These are phyloP conservation scores for Micropoecilia bifurca DNA, from an alignment of 2,797 vertebrate genomes.

Conservation along the genomic window DNA sequence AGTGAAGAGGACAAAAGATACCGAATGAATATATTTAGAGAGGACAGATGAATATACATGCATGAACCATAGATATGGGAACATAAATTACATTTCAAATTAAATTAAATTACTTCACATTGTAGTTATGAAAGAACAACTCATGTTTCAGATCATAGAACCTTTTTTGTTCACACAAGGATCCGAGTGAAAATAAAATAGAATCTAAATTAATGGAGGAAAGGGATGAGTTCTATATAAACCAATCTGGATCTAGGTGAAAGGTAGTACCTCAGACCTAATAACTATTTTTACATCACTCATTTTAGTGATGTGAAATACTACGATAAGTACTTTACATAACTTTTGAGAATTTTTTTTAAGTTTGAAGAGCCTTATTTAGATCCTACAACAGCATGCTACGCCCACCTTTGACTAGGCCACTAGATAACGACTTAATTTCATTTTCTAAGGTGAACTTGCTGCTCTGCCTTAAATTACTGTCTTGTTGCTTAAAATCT, in stretches of 20 bases:
- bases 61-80: neutral
- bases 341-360: neutral
- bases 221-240: neutral
- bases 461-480: neutral
- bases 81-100: neutral
- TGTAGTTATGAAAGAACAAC: neutral
- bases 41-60: constrained; percentile 7
- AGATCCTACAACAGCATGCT: neutral
- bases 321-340: no score
- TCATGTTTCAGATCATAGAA: neutral
- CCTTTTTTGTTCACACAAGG: neutral
- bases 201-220: neutral
- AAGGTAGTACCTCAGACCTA: neutral
- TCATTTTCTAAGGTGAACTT: neutral
- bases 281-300: neutral
- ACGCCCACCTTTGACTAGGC: neutral
- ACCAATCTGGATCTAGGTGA: neutral
- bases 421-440: neutral
- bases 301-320: no score
- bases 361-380: neutral
- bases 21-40: constrained; percentile 17
- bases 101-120: neutral
- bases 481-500: neutral
- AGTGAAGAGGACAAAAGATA: constrained; percentile 16
- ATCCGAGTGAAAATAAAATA: neutral